Base-by-base conservation (phyloP, 2,888 invertebrate species). In the Julus scandinavius region DNA sequence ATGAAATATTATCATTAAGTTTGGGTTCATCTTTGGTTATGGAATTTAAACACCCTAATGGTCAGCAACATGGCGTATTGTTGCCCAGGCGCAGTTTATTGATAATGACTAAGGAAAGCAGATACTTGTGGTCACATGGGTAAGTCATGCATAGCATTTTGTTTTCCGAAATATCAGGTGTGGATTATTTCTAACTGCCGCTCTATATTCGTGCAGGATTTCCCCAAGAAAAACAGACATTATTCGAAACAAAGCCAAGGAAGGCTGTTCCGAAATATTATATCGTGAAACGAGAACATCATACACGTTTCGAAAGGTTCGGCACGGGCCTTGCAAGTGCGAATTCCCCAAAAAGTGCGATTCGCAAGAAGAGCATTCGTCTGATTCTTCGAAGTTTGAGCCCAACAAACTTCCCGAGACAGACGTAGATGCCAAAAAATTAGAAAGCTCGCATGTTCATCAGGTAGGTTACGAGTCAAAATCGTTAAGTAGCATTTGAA, bases 91-190 rank as follows among this genome's bases (percentile, higher is more conserved):
- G 63, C 63, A 20, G 63, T 63, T 63, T 63, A 63, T 20, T 63
- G 63, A 63, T 63, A 63, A 63, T 63, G 63, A 63, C 63, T n/a
- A 63, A 63, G 63, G 63, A 63, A 63, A 63, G 63, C 63, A 63
- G 63, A 63, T 63, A 63, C n/a, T 4, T 63, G 63, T 63, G 63
- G 63, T 63, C 63, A n/a, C 63, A 63, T 63, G 63, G 63, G 63
- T 63, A 63, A 63, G n/a, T 17, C 13, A 63, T 63, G 13, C 20
- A 63, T 20, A 63, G 20, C 6, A 63, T 63, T 5, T 17, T 4
- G 1, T n/a, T 20, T 63, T 63, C 50, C 6, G 13, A 50, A 13
- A 50, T 13, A 50, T 50, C 20, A 63, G 6, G n/a, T 20, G 0
- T 29, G 29, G 29, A 29, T 29, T 29, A 29, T 1, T 29, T 29